A percentile compares a stretch with the other conserved stretches of the same genome.
These are phyloP conservation scores for Xenopus laevis DNA, from an alignment of 2,113 vertebrate species.

Conservation along the genomic window DNA sequence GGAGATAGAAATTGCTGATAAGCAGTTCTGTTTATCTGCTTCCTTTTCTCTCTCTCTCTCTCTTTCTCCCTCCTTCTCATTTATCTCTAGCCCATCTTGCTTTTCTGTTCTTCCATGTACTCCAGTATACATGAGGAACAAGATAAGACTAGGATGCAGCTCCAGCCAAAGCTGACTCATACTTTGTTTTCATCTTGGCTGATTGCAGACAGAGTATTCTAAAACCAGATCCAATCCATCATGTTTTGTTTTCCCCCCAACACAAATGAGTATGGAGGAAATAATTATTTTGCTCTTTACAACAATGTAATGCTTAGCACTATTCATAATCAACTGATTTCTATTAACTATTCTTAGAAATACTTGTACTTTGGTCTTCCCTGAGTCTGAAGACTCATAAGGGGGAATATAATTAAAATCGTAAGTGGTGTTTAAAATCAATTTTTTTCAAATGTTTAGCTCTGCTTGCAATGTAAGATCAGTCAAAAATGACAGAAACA, in stretches of 20 bases:
- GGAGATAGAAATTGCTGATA: conserved; percentile 40
- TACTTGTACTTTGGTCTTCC: too few relatives aligned
- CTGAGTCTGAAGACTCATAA: too few relatives aligned
- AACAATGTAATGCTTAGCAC: too few relatives aligned
- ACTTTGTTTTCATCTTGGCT: conserved; percentile 25
- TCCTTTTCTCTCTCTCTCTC: neutral
- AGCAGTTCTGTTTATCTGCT: conserved; percentile 20
- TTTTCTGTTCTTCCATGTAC: conserved; percentile 14
- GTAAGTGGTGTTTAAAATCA: too few relatives aligned
- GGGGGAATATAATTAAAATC: too few relatives aligned
- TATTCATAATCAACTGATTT: too few relatives aligned
- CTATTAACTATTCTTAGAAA: too few relatives aligned
- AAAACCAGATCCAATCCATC: neutral
- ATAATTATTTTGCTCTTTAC: too few relatives aligned
- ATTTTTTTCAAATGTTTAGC: too few relatives aligned
- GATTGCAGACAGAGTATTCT: conserved; percentile 9
- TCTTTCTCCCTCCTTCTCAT: conserved; percentile 5
- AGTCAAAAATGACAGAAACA: too few relatives aligned
- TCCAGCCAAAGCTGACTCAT: conserved; percentile 35
- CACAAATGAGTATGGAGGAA: too few relatives aligned
- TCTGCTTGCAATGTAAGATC: too few relatives aligned
- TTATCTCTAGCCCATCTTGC: neutral
- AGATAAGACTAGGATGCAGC: neutral
- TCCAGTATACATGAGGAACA: conserved; percentile 7
- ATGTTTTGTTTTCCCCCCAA: neutral